Evolutionary conservation across 2,888 invertebrate genomes (phyloP), one percentile per base, ranked within the genome.

Genomic region (Nezara viridula): DNA sequence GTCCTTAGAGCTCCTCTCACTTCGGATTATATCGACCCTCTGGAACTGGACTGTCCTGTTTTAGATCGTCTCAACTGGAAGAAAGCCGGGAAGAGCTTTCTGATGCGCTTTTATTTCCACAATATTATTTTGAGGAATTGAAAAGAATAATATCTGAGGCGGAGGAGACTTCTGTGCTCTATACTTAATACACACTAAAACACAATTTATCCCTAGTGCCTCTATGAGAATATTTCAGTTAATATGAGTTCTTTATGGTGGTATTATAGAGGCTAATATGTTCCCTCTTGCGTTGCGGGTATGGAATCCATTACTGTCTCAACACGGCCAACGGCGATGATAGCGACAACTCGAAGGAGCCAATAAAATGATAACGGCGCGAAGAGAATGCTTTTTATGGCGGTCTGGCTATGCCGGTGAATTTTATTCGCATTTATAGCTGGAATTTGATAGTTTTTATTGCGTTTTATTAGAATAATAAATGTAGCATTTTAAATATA

Each of bases 301-400:
- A 44, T 44, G 44, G 40, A 47, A 19, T 81, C 81, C 16, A 81
- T 81, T 81, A 81, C 44, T n/a, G 81, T 44, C 81, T 40, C 77
- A 40, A 77, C 32, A 73, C 37, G 73, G 40, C 40, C 77, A 77
- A 40, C 40, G n/a, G 40, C 81, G 44, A 47, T 81, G 44, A 81
- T 81, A 47, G 40, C 81, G 5, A 44, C 81, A 27, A 24, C n/a
- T 44, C 0, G 37, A 44, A 44, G 81, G 21, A 37, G 40, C 77
- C 81, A 44, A 81, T 81, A 81, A 81, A 81, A 81, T 47, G 81
- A 81, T 81, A 81, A 81, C 44, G 81, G 81, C n/a, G 81, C 14
- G 44, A 47, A 81, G 40, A 81, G 44, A 47, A n/a, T 24, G 44
- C 81, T 47, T 24, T 77, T 81, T 81, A 81, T 81, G 81, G 81